A percentile compares a stretch with the other conserved stretches of the same genome.
These are phyloP conservation scores for Cephus sareptanus DNA, from an alignment of 2,888 invertebrate species.

Conservation along the genomic window DNA sequence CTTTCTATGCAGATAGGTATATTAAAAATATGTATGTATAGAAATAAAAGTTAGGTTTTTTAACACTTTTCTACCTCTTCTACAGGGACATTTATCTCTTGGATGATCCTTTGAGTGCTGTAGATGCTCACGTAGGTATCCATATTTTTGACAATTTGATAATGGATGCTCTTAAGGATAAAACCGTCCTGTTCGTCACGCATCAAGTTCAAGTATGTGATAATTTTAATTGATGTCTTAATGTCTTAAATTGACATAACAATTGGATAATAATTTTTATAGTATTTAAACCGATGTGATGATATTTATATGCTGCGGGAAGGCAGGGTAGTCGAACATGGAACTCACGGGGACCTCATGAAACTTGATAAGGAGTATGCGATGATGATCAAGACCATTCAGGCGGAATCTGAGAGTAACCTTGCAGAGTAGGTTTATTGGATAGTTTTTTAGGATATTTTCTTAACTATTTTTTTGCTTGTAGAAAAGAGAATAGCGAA, in stretches of 20 bases:
- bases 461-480: not conserved
- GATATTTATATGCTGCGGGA: constrained; percentile 70
- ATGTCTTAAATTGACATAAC: not conserved
- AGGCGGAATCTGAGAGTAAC: constrained; percentile 23
- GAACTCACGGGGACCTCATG: constrained; percentile 69
- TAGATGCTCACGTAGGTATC: constrained; percentile 68
- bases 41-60: constrained; percentile 7
- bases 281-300: constrained; percentile 72
- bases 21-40: not conserved
- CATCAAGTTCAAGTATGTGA: constrained; percentile 70
- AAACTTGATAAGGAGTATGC: constrained; percentile 57
- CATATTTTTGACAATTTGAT: constrained; percentile 70
- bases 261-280: constrained; percentile 23
- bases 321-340: constrained; percentile 70
- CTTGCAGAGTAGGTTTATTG: constrained; percentile 18
- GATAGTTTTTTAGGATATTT: not conserved
- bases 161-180: constrained; percentile 66
- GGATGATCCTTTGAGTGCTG: constrained; percentile 71
- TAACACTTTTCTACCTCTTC: constrained; percentile 17
- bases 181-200: constrained; percentile 72
- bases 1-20: constrained; percentile 67
- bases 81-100: constrained; percentile 70
- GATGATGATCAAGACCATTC: constrained; percentile 44
- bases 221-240: not conserved
- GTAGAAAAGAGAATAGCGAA: not conserved